Evolutionary conservation across 2,888 invertebrate species (phyloP).

Genomic region (Chrysomela aeneicollis): DNA sequence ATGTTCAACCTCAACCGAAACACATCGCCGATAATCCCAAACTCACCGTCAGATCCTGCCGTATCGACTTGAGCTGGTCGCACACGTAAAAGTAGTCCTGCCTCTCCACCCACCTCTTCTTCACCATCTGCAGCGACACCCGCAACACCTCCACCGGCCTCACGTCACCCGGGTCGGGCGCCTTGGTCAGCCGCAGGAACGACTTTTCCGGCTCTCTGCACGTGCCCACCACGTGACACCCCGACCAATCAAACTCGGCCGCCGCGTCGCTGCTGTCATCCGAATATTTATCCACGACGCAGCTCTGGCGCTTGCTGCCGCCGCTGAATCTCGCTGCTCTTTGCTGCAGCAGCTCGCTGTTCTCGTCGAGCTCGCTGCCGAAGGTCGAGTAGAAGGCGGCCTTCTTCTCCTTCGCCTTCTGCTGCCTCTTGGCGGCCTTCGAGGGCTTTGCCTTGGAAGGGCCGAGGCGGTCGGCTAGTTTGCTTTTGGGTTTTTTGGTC

Average conservation of each 20-base stretch:
- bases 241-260: conserved; percentile 83
- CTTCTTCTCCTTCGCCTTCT: conserved; percentile 67
- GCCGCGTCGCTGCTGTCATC: conserved; percentile 66
- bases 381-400: conserved; percentile 73
- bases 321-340: conserved; percentile 88
- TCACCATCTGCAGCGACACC: conserved; percentile 88
- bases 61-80: conserved; percentile 97
- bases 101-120: conserved; percentile 87
- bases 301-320: conserved; percentile 41
- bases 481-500: conserved; percentile 58
- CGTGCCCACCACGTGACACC: conserved; percentile 92
- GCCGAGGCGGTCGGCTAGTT: conserved; percentile 68
- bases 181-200: conserved; percentile 94
- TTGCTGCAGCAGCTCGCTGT: conserved; percentile 82
- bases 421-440: conserved; percentile 62
- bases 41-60: conserved; percentile 96
- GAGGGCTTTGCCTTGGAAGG: conserved; percentile 57
- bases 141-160: conserved; percentile 88
- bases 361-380: conserved; percentile 71
- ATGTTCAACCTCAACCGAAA: too few relatives aligned
- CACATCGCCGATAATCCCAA: not conserved
- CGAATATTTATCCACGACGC: conserved; percentile 49
- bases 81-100: conserved; percentile 97
- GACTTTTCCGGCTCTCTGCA: conserved; percentile 95
- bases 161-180: conserved; percentile 90